These are phyloP conservation scores for Ia io DNA, from an alignment of 2,113 vertebrate species.

Conservation along the genomic window DNA sequence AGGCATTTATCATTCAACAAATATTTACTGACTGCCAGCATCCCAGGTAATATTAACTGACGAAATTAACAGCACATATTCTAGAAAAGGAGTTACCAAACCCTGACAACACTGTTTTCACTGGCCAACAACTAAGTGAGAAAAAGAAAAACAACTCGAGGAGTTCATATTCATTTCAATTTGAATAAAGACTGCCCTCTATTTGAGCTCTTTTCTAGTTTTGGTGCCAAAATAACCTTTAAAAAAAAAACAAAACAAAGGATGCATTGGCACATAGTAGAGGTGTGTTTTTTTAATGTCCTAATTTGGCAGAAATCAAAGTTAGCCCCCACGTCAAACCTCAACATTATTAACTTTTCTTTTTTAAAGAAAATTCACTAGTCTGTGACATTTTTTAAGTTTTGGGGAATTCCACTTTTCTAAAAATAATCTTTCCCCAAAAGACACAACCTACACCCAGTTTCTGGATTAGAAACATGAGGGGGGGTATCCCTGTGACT, in stretches of 20 bases:
- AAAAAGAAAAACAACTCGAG: not conserved
- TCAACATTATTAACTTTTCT: not conserved
- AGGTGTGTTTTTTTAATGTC: not conserved
- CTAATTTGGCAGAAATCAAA: conserved; percentile 9
- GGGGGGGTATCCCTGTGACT: too few species aligned
- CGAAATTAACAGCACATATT: not conserved
- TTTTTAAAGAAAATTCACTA: not conserved
- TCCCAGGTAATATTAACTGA: not conserved
- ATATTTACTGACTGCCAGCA: not conserved
- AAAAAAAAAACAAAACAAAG: not conserved
- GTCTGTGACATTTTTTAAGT: not conserved
- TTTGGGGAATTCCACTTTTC: not conserved
- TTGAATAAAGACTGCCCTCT: not conserved
- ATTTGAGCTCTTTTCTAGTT: not conserved
- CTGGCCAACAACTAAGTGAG: not conserved
- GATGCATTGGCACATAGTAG: not conserved
- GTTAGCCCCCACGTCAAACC: not conserved
- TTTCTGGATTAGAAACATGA: not conserved
- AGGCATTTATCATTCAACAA: not conserved
- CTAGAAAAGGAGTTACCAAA: not conserved
- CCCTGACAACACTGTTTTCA: not conserved
- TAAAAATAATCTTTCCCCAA: not conserved
- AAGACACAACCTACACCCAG: not conserved
- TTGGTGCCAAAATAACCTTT: not conserved
- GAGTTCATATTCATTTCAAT: not conserved